Evolutionary conservation across 2,113 vertebrate species (phyloP).

Genomic region (Capra hircus): DNA sequence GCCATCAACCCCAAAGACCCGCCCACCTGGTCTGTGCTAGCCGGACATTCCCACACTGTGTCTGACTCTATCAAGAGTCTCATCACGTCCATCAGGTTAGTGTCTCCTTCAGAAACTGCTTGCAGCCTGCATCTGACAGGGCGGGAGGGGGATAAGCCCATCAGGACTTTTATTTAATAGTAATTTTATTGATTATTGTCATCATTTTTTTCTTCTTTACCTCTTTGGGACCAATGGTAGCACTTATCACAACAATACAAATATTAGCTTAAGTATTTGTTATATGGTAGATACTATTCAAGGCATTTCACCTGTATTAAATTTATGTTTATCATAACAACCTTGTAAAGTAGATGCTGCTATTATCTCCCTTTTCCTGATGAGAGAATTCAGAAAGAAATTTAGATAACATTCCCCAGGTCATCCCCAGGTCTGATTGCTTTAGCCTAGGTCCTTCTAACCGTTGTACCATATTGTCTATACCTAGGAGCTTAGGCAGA

Average conservation of each 20-base stretch:
- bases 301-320: not conserved
- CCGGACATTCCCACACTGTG: constrained; percentile 95
- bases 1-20: constrained; percentile 99
- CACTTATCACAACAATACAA: not conserved
- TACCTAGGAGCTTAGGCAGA: not conserved
- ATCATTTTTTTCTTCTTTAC: not conserved
- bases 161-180: not conserved
- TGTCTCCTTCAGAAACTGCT: not conserved
- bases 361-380: not conserved
- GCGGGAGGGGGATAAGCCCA: no score
- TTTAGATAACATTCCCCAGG: not conserved
- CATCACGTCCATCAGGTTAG: constrained; percentile 97
- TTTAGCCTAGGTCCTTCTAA: not conserved
- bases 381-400: not conserved
- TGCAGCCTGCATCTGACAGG: not conserved
- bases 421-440: not conserved
- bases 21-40: constrained; percentile 96
- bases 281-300: not conserved
- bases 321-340: not conserved
- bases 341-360: not conserved
- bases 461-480: not conserved
- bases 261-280: not conserved
- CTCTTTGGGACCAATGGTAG: not conserved
- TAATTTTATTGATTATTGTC: rapidly evolving
- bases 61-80: constrained; percentile 99